A percentile compares a stretch with the other conserved stretches of the same genome.
These are phyloP conservation scores for Xestia c-nigrum DNA, from an alignment of 2,888 invertebrate species.

Conservation along the genomic window DNA sequence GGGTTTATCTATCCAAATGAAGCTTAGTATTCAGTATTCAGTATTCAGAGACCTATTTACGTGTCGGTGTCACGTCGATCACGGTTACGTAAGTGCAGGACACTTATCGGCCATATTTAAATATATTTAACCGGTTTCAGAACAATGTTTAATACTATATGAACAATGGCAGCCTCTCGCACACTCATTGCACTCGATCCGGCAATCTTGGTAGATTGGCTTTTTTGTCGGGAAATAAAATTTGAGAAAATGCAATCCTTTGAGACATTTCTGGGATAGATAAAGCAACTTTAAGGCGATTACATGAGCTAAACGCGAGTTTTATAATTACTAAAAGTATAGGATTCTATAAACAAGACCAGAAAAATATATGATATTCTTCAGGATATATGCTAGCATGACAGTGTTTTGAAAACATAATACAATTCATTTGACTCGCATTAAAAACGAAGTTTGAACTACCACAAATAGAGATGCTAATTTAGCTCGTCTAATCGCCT, in stretches of 20 bases:
- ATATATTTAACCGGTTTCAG: conserved; percentile 50
- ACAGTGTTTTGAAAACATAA: too few relatives aligned
- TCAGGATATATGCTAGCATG: too few relatives aligned
- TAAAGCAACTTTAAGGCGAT: not conserved
- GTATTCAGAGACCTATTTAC: conserved; percentile 41
- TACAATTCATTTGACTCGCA: too few relatives aligned
- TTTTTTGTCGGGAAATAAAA: not conserved
- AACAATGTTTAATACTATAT: conserved; percentile 40
- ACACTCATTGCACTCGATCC: conserved; percentile 49
- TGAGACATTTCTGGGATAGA: not conserved
- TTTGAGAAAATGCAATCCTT: not conserved
- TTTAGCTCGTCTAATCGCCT: too few relatives aligned
- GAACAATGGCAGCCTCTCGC: conserved; percentile 53
- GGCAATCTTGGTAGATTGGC: not conserved
- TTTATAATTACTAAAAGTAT: too few relatives aligned
- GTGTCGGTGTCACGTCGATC: conserved; percentile 39
- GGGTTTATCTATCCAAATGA: conserved; percentile 16
- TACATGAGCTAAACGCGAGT: too few relatives aligned
- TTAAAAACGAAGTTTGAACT: too few relatives aligned
- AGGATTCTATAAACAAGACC: too few relatives aligned
- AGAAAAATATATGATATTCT: too few relatives aligned
- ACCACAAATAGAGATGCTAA: too few relatives aligned
- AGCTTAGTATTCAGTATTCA: not conserved
- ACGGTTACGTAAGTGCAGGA: conserved; percentile 53
- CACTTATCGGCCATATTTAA: conserved; percentile 27